A percentile compares a stretch with the other conserved stretches of the same genome.
Conservation (phyloP, 2,113 vertebrate species). For the Protomyctophum bolini region DNA sequence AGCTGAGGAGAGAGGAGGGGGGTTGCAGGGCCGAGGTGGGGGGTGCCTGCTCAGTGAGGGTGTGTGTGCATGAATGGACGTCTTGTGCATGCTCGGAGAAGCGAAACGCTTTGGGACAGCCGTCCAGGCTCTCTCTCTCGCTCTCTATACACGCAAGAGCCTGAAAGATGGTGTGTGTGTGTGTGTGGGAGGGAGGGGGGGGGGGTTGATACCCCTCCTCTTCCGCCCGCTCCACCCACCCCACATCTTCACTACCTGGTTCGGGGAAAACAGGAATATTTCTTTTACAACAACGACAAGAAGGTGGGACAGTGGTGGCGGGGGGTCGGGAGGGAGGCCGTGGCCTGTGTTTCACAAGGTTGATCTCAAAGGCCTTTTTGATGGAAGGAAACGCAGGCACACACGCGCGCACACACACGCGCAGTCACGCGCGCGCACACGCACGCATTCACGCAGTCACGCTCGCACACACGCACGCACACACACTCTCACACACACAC, state of each 20-base stretch:
- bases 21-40: constrained; percentile 50
- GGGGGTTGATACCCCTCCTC: too few species aligned
- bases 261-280: constrained; percentile 41
- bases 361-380: constrained; percentile 75
- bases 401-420: too few species aligned
- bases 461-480: too few species aligned
- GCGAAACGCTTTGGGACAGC: constrained; percentile 69
- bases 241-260: constrained; percentile 39
- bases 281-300: constrained; percentile 34
- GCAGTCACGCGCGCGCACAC: too few species aligned
- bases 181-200: too few species aligned
- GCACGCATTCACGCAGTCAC: too few species aligned
- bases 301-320: background rate
- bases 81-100: constrained; percentile 73
- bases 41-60: too few species aligned
- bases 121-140: constrained; percentile 51
- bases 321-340: constrained; percentile 52
- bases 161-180: too few species aligned
- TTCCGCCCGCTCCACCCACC: background rate
- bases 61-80: constrained; percentile 65
- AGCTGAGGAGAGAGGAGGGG: constrained; percentile 51
- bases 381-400: constrained; percentile 52
- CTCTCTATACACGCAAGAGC: too few species aligned
- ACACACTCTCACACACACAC: too few species aligned
- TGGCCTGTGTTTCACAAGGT: constrained; percentile 54